These are phyloP conservation scores for Drosophila nigritarsus DNA, from an alignment of 2,888 invertebrate genomes.

Conservation along the genomic window DNA sequence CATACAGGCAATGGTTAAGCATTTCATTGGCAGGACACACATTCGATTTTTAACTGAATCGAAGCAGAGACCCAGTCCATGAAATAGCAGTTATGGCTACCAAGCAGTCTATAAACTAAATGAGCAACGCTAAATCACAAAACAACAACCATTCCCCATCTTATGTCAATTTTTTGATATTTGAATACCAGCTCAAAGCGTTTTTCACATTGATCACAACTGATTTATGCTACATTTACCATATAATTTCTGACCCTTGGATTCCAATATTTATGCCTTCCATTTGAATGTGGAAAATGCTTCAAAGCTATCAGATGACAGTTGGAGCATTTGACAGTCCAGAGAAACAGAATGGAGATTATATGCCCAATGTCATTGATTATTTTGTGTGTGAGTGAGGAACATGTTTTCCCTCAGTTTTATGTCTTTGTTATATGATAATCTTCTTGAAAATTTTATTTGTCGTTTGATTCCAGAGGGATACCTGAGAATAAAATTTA, in stretches of 20 bases:
- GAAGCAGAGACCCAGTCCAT: conserved; percentile 16
- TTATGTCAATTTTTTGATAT: conserved; percentile 7
- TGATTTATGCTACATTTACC: conserved; percentile 32
- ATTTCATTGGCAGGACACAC: conserved; percentile 3
- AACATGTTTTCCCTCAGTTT: background rate
- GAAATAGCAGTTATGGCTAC: conserved; percentile 22
- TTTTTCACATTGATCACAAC: background rate
- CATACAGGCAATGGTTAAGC: conserved; percentile 10
- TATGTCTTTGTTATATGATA: background rate
- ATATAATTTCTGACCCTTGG: conserved; percentile 15
- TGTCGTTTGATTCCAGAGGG: background rate
- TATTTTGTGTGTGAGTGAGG: background rate
- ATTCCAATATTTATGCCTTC: conserved; percentile 38
- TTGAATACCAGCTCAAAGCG: background rate
- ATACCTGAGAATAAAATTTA: background rate
- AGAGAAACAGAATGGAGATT: background rate
- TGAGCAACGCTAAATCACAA: conserved; percentile 50
- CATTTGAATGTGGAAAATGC: background rate
- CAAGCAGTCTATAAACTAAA: background rate
- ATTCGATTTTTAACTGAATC: conserved; percentile 4
- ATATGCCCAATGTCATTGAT: background rate
- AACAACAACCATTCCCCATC: conserved; percentile 19
- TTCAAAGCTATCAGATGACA: background rate
- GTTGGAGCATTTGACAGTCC: background rate
- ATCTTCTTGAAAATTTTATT: background rate